Conservation (phyloP, 2,797 vertebrate genomes). For the Coendou prehensilis region DNA sequence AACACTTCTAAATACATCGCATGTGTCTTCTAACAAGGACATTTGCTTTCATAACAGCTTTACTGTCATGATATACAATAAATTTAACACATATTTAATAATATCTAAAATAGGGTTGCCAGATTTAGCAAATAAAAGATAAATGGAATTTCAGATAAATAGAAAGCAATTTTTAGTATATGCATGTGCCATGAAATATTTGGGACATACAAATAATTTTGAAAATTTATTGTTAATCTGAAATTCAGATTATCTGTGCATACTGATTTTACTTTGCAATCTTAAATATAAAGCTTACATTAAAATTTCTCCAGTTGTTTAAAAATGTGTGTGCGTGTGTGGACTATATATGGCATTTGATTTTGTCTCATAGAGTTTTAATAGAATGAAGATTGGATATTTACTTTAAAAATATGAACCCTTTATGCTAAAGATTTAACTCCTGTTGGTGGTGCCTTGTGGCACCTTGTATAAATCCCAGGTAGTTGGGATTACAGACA, state of each 20-base stretch:
- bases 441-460: background rate
- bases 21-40: background rate
- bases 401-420: background rate
- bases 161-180: background rate
- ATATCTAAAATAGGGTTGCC: slow-evolving; percentile 18
- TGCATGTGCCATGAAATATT: background rate
- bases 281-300: slow-evolving; percentile 7
- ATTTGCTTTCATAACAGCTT: background rate
- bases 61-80: background rate
- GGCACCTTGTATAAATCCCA: background rate
- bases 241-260: background rate
- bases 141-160: background rate
- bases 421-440: background rate
- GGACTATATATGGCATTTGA: background rate
- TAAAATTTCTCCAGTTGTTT: background rate
- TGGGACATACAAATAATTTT: background rate
- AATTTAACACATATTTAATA: background rate
- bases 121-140: background rate
- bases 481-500: background rate
- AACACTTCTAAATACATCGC: slow-evolving; percentile 23
- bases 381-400: background rate
- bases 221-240: background rate
- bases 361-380: slow-evolving; percentile 42
- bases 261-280: background rate
- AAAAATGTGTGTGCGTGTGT: background rate